Percentiles rank a stretch among this genome's conserved stretches.
Evolutionary conservation across 2,888 invertebrate species (phyloP).

Genomic region (Micoletzkya japonica): DNA sequence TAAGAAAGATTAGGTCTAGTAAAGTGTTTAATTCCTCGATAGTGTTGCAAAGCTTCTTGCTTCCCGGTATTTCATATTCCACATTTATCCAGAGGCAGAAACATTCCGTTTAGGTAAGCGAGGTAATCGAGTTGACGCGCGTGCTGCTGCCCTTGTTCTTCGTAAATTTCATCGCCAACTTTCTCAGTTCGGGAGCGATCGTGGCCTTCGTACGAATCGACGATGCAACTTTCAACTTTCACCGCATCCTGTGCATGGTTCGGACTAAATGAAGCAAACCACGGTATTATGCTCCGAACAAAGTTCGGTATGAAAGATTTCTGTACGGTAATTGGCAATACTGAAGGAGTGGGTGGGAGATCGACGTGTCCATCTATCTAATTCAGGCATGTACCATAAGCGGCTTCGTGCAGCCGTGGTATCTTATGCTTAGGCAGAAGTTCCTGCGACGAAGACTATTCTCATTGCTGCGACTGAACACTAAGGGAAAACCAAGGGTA

Average conservation of each 20-base stretch:
- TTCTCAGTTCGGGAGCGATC: slow-evolving; percentile 7
- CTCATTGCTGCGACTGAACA: not conserved
- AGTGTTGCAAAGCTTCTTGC: not conserved
- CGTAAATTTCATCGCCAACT: slow-evolving; percentile 14
- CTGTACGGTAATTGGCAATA: not conserved
- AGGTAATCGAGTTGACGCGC: slow-evolving; percentile 6
- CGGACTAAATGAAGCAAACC: not conserved
- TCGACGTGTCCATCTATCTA: no score
- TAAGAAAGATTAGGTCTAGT: no score
- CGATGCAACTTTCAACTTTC: slow-evolving; percentile 17
- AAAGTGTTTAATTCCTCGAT: not conserved
- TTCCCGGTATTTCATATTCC: not conserved
- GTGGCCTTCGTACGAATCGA: slow-evolving; percentile 7
- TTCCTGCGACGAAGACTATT: slow-evolving; percentile 9
- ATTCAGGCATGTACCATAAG: slow-evolving; percentile 21
- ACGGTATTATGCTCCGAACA: not conserved
- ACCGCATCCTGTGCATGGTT: slow-evolving; percentile 15
- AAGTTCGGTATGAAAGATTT: no score
- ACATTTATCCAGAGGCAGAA: no score
- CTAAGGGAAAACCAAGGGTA: not conserved
- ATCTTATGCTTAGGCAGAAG: slow-evolving; percentile 1
- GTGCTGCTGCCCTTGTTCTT: slow-evolving; percentile 14
- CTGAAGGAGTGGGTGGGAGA: no score
- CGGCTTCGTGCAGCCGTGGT: slow-evolving; percentile 10
- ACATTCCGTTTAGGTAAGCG: slow-evolving; percentile 4